These are phyloP conservation scores for Xiphydria camelus DNA, from an alignment of 2,888 invertebrate species.

Conservation along the genomic window DNA sequence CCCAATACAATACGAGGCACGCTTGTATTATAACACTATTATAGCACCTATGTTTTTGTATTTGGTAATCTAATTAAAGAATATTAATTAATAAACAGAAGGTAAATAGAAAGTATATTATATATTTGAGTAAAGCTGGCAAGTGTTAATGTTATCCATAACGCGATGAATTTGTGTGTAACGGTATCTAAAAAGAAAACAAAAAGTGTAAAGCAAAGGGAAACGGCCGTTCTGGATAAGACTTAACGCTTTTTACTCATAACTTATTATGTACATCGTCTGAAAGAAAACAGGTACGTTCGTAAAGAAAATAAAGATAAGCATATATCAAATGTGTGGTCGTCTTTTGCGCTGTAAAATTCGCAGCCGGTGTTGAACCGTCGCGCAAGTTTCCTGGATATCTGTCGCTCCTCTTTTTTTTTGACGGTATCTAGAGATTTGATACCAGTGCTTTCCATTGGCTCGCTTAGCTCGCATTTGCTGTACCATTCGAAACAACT, in stretches of 20 bases:
- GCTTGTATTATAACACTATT: conserved; percentile 32
- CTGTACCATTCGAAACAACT: too few relatives aligned
- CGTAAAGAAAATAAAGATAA: conserved; percentile 56
- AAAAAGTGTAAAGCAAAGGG: conserved; percentile 26
- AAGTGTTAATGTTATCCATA: conserved; percentile 49
- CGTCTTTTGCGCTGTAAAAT: too few relatives aligned
- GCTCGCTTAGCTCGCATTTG: too few relatives aligned
- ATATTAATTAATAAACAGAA: conserved; percentile 51
- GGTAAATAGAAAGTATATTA: conserved; percentile 55
- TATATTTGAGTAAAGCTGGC: conserved; percentile 52
- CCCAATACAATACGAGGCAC: conserved; percentile 42
- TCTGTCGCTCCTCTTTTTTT: too few relatives aligned
- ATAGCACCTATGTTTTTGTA: conserved; percentile 56
- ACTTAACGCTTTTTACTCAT: conserved; percentile 55
- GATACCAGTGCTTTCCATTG: too few relatives aligned
- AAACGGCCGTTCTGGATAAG: conserved; percentile 47
- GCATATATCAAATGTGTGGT: conserved; percentile 51
- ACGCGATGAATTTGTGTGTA: conserved; percentile 37
- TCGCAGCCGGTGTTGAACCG: too few relatives aligned
- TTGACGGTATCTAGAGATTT: too few relatives aligned
- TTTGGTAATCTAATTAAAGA: conserved; percentile 53
- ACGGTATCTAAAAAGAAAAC: conserved; percentile 31
- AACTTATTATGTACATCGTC: conserved; percentile 56
- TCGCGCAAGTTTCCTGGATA: too few relatives aligned
- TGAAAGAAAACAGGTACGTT: conserved; percentile 50